These are phyloP conservation scores for Diabrotica balteata DNA, from an alignment of 2,888 invertebrate species.

Conservation along the genomic window DNA sequence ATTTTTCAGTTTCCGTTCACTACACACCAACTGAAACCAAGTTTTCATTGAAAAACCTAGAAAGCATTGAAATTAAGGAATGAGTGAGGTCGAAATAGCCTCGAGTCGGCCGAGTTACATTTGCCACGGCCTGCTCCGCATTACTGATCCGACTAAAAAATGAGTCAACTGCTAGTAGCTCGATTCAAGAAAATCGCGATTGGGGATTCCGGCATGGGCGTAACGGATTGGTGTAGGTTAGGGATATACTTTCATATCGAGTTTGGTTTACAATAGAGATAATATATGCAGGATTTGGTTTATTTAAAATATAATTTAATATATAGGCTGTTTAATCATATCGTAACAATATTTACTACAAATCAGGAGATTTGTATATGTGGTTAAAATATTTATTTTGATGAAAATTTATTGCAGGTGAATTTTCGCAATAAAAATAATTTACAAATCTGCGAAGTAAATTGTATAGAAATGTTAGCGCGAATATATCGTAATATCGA, in stretches of 20 bases:
- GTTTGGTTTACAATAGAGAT: not conserved
- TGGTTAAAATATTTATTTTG: too few species aligned
- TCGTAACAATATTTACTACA: too few species aligned
- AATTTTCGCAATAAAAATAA: too few species aligned
- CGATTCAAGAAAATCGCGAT: constrained; percentile 31
- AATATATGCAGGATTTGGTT: too few species aligned
- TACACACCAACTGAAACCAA: constrained; percentile 20
- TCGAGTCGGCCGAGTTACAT: constrained; percentile 18
- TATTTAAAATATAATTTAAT: too few species aligned
- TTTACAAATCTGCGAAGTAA: too few species aligned
- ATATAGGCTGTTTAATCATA: too few species aligned
- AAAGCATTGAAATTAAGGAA: constrained; percentile 24
- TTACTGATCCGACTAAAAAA: constrained; percentile 27
- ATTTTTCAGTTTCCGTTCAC: constrained; percentile 27
- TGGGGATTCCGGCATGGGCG: constrained; percentile 34
- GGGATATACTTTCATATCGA: not conserved
- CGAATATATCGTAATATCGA: too few species aligned
- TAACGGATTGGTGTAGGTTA: not conserved
- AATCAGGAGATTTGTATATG: too few species aligned
- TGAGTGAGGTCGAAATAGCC: constrained; percentile 19
- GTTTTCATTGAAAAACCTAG: constrained; percentile 30
- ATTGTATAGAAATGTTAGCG: too few species aligned
- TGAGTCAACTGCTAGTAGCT: constrained; percentile 23
- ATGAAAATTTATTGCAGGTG: too few species aligned
- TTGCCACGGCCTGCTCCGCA: constrained; percentile 25